Evolutionary conservation across 2,888 invertebrate genomes (phyloP).

Genomic region (Spialia ferax): DNA sequence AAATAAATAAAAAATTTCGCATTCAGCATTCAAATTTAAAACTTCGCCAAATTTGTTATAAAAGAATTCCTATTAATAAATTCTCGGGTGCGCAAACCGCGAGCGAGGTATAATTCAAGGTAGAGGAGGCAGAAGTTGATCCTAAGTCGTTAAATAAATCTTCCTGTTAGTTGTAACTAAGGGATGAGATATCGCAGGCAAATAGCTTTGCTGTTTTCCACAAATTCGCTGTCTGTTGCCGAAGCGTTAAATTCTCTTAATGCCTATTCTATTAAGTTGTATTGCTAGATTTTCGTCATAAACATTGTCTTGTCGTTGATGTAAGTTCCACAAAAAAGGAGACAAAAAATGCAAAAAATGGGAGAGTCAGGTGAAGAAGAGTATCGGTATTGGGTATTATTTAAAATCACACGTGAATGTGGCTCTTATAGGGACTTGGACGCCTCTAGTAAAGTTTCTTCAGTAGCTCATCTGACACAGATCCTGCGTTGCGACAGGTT

Average conservation of each 20-base stretch:
- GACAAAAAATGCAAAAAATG: too few relatives aligned
- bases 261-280: not conserved
- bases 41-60: not conserved
- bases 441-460: too few relatives aligned
- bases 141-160: conserved; percentile 44
- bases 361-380: too few relatives aligned
- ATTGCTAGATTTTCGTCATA: not conserved
- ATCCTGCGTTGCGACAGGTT: too few relatives aligned
- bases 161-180: conserved; percentile 44
- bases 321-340: too few relatives aligned
- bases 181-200: conserved; percentile 37
- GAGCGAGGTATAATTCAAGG: conserved; percentile 34
- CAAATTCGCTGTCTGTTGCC: conserved; percentile 28
- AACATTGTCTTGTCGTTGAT: too few relatives aligned
- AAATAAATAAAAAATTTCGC: too few relatives aligned
- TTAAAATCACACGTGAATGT: too few relatives aligned
- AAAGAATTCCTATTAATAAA: conserved; percentile 22
- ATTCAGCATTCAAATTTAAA: not conserved
- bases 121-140: conserved; percentile 42
- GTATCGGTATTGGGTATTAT: too few relatives aligned
- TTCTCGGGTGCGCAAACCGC: conserved; percentile 23
- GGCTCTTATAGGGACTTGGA: too few relatives aligned
- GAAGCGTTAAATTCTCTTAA: conserved; percentile 26
- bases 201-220: conserved; percentile 22
- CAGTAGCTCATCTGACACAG: too few relatives aligned